phyloP scores from a whole-genome alignment of 2,888 invertebrate genomes.

The Erebia aethiops region DNA sequence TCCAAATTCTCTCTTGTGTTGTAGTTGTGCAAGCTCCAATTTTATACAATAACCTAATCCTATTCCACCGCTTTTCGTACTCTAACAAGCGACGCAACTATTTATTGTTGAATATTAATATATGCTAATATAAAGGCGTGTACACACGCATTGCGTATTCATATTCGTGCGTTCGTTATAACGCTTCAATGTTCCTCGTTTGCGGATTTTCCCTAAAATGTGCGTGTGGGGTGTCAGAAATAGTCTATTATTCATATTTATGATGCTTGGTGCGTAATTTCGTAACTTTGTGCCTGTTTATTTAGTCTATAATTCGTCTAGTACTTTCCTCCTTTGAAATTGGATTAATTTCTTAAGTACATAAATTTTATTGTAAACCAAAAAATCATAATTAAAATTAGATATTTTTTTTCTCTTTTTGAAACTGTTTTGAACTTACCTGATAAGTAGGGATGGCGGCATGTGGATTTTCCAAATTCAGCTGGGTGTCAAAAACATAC shows the following conservation, averaged over 20 bases:
- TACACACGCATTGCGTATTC: conserved; percentile 65
- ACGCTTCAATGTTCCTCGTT: conserved; percentile 66
- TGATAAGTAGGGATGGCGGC: too few relatives aligned
- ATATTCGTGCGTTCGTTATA: conserved; percentile 81
- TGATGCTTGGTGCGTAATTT: neutral
- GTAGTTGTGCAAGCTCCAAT: conserved; percentile 2
- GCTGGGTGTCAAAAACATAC: too few relatives aligned
- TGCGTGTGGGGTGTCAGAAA: conserved; percentile 30
- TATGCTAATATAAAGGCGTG: conserved; percentile 67
- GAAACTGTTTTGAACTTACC: too few relatives aligned
- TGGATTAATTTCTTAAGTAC: too few relatives aligned
- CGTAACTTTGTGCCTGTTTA: neutral
- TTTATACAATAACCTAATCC: conserved; percentile 12
- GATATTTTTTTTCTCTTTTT: too few relatives aligned
- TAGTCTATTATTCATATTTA: conserved; percentile 28
- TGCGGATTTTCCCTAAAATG: conserved; percentile 46
- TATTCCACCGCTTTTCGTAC: conserved; percentile 1
- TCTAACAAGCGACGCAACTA: conserved; percentile 38
- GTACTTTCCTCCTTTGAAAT: too few relatives aligned
- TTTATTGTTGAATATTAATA: conserved; percentile 55
- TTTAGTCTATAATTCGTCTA: too few relatives aligned
- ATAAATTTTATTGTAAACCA: too few relatives aligned
- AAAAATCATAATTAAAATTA: too few relatives aligned
- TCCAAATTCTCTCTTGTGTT: too few relatives aligned
- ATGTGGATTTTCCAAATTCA: too few relatives aligned